phyloP scores from a whole-genome alignment of 2,888 invertebrate genomes.

The Machimus rusticus region DNA sequence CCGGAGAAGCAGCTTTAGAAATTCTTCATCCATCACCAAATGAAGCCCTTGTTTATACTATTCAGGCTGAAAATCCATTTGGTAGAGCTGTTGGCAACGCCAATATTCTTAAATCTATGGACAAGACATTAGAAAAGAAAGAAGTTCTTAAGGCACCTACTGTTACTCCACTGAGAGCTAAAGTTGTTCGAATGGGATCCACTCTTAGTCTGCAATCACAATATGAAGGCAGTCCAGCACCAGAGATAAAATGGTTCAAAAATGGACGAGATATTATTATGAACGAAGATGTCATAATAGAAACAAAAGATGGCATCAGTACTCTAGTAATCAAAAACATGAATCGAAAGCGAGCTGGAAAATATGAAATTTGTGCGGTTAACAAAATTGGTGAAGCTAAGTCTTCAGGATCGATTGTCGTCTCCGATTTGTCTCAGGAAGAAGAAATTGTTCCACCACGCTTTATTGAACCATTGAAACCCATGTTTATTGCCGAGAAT shows the following conservation, averaged over 20 bases:
- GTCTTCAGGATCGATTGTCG: slow-evolving; percentile 82
- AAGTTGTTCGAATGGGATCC: slow-evolving; percentile 74
- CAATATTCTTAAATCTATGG: slow-evolving; percentile 69
- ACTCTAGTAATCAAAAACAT: slow-evolving; percentile 72
- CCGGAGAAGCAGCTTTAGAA: slow-evolving; percentile 70
- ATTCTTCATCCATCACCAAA: slow-evolving; percentile 71
- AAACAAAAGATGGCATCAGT: slow-evolving; percentile 69
- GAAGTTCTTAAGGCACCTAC: slow-evolving; percentile 71
- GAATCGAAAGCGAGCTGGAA: slow-evolving; percentile 80
- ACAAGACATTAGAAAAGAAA: slow-evolving; percentile 53
- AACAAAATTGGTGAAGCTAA: slow-evolving; percentile 80
- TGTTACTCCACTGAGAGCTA: slow-evolving; percentile 81
- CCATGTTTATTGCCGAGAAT: slow-evolving; percentile 74
- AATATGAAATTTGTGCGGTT: slow-evolving; percentile 85
- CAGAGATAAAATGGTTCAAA: slow-evolving; percentile 84
- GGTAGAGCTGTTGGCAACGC: slow-evolving; percentile 78
- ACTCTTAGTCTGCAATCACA: slow-evolving; percentile 74
- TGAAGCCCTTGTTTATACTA: slow-evolving; percentile 74
- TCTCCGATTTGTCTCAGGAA: slow-evolving; percentile 68
- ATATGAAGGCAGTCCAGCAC: slow-evolving; percentile 75
- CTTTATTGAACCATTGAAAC: slow-evolving; percentile 75
- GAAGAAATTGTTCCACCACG: slow-evolving; percentile 73
- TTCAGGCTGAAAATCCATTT: slow-evolving; percentile 75
- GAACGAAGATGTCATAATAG: slow-evolving; percentile 69
- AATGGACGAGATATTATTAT: slow-evolving; percentile 80